Evolutionary conservation across 1,140 invertebrate genomes (phyloP).

Genomic region (Samia ricini): DNA sequence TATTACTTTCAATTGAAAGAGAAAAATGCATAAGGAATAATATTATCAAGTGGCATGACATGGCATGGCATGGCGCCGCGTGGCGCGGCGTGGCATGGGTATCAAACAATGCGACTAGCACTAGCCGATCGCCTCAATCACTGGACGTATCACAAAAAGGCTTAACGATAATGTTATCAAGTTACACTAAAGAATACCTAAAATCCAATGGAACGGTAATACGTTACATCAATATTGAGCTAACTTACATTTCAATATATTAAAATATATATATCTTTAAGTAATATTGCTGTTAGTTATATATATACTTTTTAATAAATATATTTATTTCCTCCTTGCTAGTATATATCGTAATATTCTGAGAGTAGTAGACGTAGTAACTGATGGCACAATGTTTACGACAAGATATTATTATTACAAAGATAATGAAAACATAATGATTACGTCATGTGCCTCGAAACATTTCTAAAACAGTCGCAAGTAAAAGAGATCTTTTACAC

Average conservation of each 20-base stretch:
- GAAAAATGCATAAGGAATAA: neutral
- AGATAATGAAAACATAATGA: neutral
- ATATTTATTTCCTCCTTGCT: conserved; percentile 42
- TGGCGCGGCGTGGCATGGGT: conserved; percentile 53
- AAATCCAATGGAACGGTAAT: conserved; percentile 74
- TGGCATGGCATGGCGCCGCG: too few species aligned
- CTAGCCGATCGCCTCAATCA: conserved; percentile 33
- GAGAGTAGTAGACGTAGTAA: conserved; percentile 66
- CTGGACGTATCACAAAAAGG: conserved; percentile 75
- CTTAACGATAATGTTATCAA: conserved; percentile 57
- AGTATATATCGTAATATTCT: conserved; percentile 46
- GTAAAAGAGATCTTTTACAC: conserved; percentile 51
- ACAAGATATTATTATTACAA: conserved; percentile 48
- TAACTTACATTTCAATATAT: conserved; percentile 74
- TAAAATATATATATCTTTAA: conserved; percentile 70
- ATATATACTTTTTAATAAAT: conserved; percentile 64
- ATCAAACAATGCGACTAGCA: conserved; percentile 3
- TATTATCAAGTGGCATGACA: neutral
- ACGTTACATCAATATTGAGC: conserved; percentile 74
- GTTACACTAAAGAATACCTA: conserved; percentile 69
- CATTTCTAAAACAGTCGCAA: conserved; percentile 16
- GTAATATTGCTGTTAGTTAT: conserved; percentile 75
- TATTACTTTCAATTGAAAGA: neutral
- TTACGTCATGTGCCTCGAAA: conserved; percentile 48
- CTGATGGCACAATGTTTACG: conserved; percentile 73